Conservation (phyloP, 2,113 vertebrate species). For the Sterrhoptilus dennistouni region DNA sequence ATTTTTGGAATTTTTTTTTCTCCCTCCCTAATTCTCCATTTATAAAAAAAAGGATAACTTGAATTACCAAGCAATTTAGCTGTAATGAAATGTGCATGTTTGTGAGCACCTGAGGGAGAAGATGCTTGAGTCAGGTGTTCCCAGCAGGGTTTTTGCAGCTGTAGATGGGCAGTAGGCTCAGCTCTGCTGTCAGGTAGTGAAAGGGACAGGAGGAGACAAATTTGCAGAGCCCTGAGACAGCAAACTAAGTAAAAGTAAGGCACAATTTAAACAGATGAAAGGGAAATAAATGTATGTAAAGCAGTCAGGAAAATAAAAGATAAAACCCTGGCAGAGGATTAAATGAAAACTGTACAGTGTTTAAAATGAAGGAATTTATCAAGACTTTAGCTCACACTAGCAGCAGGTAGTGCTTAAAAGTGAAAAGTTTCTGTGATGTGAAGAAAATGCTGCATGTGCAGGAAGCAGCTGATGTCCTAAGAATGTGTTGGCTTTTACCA, state of each 20-base stretch:
- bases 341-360: slow-evolving; percentile 26
- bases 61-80: neutral
- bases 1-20: rapidly evolving
- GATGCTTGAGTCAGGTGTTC: neutral
- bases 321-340: slow-evolving; percentile 41
- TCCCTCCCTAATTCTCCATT: neutral
- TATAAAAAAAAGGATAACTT: neutral
- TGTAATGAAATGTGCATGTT: neutral
- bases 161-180: neutral
- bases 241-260: neutral
- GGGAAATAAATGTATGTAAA: slow-evolving; percentile 56
- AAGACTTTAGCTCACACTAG: neutral
- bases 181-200: neutral
- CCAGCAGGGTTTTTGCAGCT: neutral
- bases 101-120: neutral
- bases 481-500: neutral
- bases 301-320: slow-evolving; percentile 33
- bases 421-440: neutral
- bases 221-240: neutral
- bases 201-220: neutral
- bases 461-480: neutral
- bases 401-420: slow-evolving; percentile 33
- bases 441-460: neutral
- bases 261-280: slow-evolving; percentile 55
- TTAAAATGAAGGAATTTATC: slow-evolving; percentile 53